These are phyloP conservation scores for Tetragnatha montana DNA, from an alignment of 2,888 invertebrate species.

Conservation along the genomic window DNA sequence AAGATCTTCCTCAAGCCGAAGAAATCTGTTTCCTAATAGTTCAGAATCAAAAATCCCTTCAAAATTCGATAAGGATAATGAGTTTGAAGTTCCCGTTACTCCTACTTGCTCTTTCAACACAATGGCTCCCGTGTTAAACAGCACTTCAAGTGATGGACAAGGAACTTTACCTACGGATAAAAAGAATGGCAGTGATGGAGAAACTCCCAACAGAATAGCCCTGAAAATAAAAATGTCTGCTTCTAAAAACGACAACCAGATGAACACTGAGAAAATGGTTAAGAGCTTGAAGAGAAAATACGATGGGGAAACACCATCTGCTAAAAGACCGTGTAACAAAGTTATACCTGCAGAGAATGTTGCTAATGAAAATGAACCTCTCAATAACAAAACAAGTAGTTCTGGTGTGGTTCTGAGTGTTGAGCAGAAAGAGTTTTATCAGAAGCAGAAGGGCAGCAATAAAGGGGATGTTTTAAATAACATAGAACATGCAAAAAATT, in stretches of 20 bases:
- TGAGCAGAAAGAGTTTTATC: slow-evolving; percentile 30
- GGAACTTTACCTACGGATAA: neutral
- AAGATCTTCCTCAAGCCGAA: neutral
- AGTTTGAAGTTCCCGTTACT: neutral
- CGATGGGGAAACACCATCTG: neutral
- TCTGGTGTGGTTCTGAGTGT: neutral
- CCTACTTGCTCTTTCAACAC: neutral
- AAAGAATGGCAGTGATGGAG: neutral
- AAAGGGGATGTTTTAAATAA: slow-evolving; percentile 61
- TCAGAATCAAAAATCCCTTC: neutral
- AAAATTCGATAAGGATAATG: neutral
- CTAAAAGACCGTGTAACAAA: slow-evolving; percentile 38
- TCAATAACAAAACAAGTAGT: slow-evolving; percentile 37
- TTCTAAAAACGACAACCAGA: slow-evolving; percentile 19
- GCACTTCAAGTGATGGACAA: neutral
- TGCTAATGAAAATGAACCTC: slow-evolving; percentile 57
- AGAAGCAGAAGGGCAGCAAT: slow-evolving; percentile 43
- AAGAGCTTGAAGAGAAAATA: slow-evolving; percentile 39
- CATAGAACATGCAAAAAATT: slow-evolving; percentile 43
- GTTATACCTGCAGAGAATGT: slow-evolving; percentile 24
- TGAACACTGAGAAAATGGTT: neutral
- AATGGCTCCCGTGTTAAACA: neutral
- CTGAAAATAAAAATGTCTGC: slow-evolving; percentile 29
- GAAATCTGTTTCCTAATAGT: neutral
- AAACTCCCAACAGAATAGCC: slow-evolving; percentile 11